Conservation (phyloP, 1,140 invertebrate genomes). For the Penaeus chinensis region DNA sequence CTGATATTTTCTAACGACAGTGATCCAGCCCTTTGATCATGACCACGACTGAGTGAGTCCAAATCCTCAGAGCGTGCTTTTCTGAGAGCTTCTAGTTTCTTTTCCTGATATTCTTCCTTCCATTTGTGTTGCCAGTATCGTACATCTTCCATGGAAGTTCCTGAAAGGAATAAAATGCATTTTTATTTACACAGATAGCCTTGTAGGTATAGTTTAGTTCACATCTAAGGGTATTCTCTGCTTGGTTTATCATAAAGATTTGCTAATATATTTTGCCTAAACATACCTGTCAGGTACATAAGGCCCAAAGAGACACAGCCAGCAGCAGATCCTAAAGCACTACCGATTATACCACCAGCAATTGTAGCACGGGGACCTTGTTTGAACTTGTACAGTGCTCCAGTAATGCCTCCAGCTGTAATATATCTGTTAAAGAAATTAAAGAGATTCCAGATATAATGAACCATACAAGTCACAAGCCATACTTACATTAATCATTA, state of each 20-base stretch:
- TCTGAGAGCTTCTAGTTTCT: not conserved
- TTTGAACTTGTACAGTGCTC: constrained; percentile 39
- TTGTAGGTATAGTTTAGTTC: no score
- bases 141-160: constrained; percentile 38
- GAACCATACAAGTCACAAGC: no score
- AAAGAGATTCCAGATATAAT: not conserved
- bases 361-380: constrained; percentile 34
- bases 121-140: constrained; percentile 44
- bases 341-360: constrained; percentile 34
- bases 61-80: constrained; percentile 3
- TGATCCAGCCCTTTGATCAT: not conserved
- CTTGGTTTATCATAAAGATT: no score
- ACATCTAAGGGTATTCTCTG: no score
- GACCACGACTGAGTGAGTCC: not conserved
- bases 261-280: not conserved
- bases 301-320: constrained; percentile 16
- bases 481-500: no score
- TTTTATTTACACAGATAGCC: no score
- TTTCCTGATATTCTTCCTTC: constrained; percentile 24
- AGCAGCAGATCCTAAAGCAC: constrained; percentile 28
- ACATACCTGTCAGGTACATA: constrained; percentile 43
- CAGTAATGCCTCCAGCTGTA: constrained; percentile 16
- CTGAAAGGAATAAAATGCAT: not conserved
- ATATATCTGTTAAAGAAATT: constrained; percentile 23
- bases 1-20: no score